Evolutionary conservation across 2,797 vertebrate species (phyloP).

Genomic region (Babyrousa celebensis): DNA sequence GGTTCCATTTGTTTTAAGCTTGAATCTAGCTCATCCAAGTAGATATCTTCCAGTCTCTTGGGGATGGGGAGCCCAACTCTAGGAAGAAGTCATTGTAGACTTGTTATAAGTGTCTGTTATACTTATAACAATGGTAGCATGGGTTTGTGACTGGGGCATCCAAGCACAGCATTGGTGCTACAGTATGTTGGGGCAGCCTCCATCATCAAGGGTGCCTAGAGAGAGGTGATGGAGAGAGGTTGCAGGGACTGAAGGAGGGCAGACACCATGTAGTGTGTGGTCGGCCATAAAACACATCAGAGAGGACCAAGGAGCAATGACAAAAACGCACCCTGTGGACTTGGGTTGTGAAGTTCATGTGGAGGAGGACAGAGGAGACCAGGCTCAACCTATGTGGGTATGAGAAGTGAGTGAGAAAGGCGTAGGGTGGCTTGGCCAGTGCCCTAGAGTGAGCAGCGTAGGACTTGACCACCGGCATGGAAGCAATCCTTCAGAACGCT

Average conservation of each 20-base stretch:
- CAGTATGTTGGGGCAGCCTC: background rate
- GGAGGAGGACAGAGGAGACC: background rate
- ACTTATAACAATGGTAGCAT: no score
- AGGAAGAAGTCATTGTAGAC: background rate
- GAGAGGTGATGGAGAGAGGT: background rate
- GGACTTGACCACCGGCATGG: rapidly evolving
- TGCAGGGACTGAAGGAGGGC: background rate
- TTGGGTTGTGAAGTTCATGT: background rate
- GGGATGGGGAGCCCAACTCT: background rate
- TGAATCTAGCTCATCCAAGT: background rate
- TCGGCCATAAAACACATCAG: background rate
- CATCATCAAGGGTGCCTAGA: background rate
- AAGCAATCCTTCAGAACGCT: background rate
- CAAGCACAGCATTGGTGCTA: rapidly evolving
- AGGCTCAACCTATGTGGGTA: background rate
- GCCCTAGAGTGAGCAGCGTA: background rate
- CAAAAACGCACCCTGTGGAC: rapidly evolving
- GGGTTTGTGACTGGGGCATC: background rate
- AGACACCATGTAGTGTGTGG: rapidly evolving
- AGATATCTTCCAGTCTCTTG: background rate
- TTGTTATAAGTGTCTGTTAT: background rate
- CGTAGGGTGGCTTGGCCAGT: background rate
- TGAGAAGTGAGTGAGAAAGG: background rate
- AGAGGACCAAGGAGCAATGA: background rate
- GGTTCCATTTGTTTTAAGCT: background rate